Evolutionary conservation across 2,888 invertebrate species (phyloP), one percentile per base, ranked within the genome.

Genomic region (Phoenoteleia sp.): DNA sequence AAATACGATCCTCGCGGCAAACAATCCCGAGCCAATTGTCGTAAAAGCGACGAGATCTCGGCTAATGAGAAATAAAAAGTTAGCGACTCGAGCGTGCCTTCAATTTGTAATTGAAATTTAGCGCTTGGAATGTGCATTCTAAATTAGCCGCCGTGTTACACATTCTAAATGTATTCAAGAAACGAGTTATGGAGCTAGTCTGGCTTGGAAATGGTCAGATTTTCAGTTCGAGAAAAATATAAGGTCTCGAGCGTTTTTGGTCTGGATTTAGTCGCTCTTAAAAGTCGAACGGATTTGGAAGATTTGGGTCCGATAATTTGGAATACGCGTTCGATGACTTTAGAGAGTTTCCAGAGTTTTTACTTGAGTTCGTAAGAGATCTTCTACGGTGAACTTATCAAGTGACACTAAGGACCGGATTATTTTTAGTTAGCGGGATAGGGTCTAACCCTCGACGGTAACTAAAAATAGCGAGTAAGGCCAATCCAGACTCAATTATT

Each of bases 401-500:
- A 54, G 64, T 64, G 71, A 54, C 29, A 76, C 58, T 52, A 39
- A 71, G 79, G 81, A 76, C 71, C 74, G 54, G 85, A 89, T 88
- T 93, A 93, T 93, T 93, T 93, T 92, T 93, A 93, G 92, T 85
- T 71, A 84, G 72, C 86, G 88, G 88, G 88, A 91, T 92, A 90
- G 91, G 92, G 90, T 90, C 91, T 90, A 90, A 90, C 90, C 90
- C 91, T 90, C 92, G 89, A 87, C 88, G 89, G 87, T 74, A 87
- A 90, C 92, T 93, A 93, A 93, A 93, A 93, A 93, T 93, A 93
- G 86, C 84, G 47, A 15, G 89, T 92, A 91, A 92, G 91, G 91
- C 92, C 93, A 93, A 93, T 93, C 91, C 92, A 91, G 87, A 86
- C 88, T 88, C 92, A 92, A 93, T 93, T 93, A 93, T 92, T 91